Evolutionary conservation across 30 jellyfish, hydroid and myxozoan genomes (phyloP).

Genomic region (Clytia hemisphaerica): DNA sequence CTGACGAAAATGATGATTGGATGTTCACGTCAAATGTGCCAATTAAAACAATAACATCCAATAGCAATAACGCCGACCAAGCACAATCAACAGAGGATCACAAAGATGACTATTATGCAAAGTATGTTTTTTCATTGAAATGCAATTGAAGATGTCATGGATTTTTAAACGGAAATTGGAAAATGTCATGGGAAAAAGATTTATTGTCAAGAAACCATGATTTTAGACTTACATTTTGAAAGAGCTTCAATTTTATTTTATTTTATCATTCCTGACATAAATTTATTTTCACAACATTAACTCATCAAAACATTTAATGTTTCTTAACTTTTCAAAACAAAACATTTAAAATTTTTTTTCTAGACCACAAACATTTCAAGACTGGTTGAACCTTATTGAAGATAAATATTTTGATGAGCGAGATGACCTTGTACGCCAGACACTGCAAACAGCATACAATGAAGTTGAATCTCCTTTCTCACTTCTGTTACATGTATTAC

Average conservation of each 20-base stretch:
- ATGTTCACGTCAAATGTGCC: not conserved
- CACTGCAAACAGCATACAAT: constrained; percentile 14
- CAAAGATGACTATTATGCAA: not conserved
- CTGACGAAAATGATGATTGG: constrained; percentile 20
- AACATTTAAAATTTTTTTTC: not conserved
- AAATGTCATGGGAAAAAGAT: not conserved
- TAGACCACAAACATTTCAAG: constrained; percentile 27
- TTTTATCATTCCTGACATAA: too few species aligned
- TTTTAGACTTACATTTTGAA: not conserved
- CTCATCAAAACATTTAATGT: too few species aligned
- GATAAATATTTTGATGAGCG: constrained; percentile 27
- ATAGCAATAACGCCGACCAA: not conserved
- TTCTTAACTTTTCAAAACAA: too few species aligned
- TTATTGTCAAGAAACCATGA: not conserved
- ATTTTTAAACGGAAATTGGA: not conserved
- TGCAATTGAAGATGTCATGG: not conserved
- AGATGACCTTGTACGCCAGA: constrained; percentile 34
- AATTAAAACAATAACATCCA: not conserved
- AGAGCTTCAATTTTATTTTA: not conserved
- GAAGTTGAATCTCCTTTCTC: constrained; percentile 27
- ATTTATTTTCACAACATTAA: too few species aligned
- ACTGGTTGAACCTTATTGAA: constrained; percentile 27
- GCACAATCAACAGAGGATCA: not conserved
- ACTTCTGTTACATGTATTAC: constrained; percentile 15
- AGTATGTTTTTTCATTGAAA: not conserved